A percentile compares a stretch with the other conserved stretches of the same genome.
These are phyloP conservation scores for Euzetes globulus DNA, from an alignment of 2,888 invertebrate genomes.

Conservation along the genomic window DNA sequence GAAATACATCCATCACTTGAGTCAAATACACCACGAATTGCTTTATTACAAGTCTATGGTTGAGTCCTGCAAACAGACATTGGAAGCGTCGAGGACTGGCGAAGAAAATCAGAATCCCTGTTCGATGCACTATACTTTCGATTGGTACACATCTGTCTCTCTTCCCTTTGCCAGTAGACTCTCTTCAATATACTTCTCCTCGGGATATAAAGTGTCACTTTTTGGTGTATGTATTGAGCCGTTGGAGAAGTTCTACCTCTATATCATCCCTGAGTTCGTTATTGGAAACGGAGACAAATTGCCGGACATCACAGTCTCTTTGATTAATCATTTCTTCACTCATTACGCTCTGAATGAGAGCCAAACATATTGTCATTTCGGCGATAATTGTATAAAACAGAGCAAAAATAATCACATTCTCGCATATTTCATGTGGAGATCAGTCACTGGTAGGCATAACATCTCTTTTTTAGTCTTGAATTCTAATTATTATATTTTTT, in stretches of 20 bases:
- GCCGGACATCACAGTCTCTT: conserved; percentile 23
- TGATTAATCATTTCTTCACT: conserved; percentile 32
- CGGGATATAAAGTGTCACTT: conserved; percentile 29
- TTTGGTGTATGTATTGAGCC: conserved; percentile 34
- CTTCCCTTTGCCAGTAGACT: conserved; percentile 17
- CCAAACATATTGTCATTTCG: conserved; percentile 22
- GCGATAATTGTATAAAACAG: conserved; percentile 19
- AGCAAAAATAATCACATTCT: conserved; percentile 29
- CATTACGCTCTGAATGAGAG: not conserved
- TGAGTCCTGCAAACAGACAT: not conserved
- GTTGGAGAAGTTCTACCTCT: conserved; percentile 27
- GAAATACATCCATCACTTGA: conserved; percentile 28
- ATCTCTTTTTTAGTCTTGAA: not conserved
- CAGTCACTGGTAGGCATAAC: conserved; percentile 20
- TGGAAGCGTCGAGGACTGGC: not conserved
- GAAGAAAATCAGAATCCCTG: not conserved
- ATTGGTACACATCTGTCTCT: conserved; percentile 31
- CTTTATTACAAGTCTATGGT: not conserved
- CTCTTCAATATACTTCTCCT: conserved; percentile 25
- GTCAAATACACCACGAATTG: conserved; percentile 17
- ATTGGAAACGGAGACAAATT: not conserved
- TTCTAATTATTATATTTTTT: not conserved
- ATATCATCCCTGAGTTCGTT: conserved; percentile 34
- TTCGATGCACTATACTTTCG: conserved; percentile 34
- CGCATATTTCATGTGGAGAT: conserved; percentile 33